phyloP scores from a whole-genome alignment of 1,140 invertebrate species.

The Colletes gigas region DNA sequence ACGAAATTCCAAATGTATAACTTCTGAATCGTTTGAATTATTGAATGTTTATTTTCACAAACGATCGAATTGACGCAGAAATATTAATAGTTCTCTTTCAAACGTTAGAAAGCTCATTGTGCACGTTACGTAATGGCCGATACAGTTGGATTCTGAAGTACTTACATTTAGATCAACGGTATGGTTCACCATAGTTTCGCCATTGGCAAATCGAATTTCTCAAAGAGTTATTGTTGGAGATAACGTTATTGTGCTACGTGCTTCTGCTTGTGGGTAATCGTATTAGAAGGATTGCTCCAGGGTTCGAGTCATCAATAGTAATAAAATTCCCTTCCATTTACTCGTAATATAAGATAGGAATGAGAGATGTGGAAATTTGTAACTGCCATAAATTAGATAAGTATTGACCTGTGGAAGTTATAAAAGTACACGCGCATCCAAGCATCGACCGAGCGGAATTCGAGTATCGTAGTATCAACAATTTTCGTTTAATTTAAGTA shows the following conservation, averaged over 20 bases:
- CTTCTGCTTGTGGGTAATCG: conserved; percentile 33
- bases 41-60: too few species aligned
- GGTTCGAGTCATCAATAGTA: too few species aligned
- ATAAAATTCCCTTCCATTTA: neutral
- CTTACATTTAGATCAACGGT: conserved; percentile 43
- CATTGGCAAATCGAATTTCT: conserved; percentile 57
- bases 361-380: too few species aligned
- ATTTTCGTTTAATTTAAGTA: too few species aligned
- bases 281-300: neutral
- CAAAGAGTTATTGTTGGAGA: conserved; percentile 49
- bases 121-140: conserved; percentile 39
- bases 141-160: conserved; percentile 44
- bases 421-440: too few species aligned
- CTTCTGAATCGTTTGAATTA: too few species aligned
- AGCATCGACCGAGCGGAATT: too few species aligned
- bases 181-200: conserved; percentile 32
- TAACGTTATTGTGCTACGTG: conserved; percentile 52
- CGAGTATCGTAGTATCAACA: too few species aligned
- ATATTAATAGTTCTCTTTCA: neutral
- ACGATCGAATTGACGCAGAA: too few species aligned
- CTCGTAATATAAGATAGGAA: neutral
- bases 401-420: too few species aligned
- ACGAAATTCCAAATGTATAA: too few species aligned
- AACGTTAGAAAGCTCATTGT: conserved; percentile 15
- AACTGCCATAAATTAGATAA: too few species aligned